Evolutionary conservation across 1,140 invertebrate genomes (phyloP).

Genomic region (Thrips palmi): DNA sequence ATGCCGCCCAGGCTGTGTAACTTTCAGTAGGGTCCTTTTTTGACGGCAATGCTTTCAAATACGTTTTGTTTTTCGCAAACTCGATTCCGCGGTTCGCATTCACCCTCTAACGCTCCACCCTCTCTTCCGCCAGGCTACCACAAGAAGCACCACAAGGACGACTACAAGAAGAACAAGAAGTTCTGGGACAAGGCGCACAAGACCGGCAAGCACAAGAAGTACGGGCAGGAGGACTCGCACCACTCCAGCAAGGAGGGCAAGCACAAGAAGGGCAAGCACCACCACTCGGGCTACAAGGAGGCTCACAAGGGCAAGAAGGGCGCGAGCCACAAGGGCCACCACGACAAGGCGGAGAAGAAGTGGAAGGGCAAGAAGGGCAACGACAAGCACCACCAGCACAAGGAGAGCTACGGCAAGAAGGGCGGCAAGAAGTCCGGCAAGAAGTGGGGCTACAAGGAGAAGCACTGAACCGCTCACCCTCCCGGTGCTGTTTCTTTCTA

Average conservation of each 20-base stretch:
- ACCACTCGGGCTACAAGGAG: constrained; percentile 47
- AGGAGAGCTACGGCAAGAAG: constrained; percentile 44
- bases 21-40: too few species aligned
- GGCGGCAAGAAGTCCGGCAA: constrained; percentile 39
- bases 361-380: constrained; percentile 49
- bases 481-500: too few species aligned
- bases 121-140: too few species aligned
- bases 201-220: constrained; percentile 50
- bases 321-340: constrained; percentile 50
- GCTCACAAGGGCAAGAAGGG: constrained; percentile 55
- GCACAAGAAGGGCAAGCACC: constrained; percentile 48
- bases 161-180: constrained; percentile 65
- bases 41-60: too few species aligned
- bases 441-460: constrained; percentile 34
- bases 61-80: too few species aligned
- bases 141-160: constrained; percentile 61
- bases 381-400: constrained; percentile 42
- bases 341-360: constrained; percentile 55
- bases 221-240: constrained; percentile 46
- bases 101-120: too few species aligned
- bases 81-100: too few species aligned
- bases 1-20: too few species aligned
- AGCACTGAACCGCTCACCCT: too few species aligned
- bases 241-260: constrained; percentile 47
- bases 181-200: constrained; percentile 67